A percentile compares a stretch with the other conserved stretches of the same genome.
Conservation (phyloP, 2,797 vertebrate species). For the Arctocebus calabarensis region DNA sequence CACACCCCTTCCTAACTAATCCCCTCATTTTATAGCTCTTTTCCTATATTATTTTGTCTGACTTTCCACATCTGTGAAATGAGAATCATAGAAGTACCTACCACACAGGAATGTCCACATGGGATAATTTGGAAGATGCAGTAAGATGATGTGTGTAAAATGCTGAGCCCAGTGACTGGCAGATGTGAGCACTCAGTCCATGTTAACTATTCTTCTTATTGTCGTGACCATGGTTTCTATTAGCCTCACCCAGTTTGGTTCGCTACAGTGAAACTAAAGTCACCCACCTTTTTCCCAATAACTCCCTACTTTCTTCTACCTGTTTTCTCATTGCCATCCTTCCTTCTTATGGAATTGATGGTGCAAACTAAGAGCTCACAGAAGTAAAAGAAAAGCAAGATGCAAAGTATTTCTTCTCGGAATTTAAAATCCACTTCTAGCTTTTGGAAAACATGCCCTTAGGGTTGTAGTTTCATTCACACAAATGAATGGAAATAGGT, state of each 20-base stretch:
- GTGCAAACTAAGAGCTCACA: background rate
- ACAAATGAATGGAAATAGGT: background rate
- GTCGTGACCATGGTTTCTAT: background rate
- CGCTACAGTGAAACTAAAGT: background rate
- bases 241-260: background rate
- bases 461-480: background rate
- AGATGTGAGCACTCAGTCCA: background rate
- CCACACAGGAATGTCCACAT: background rate
- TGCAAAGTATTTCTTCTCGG: background rate
- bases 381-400: background rate
- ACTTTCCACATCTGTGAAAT: background rate
- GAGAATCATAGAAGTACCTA: too few relatives aligned
- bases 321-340: background rate
- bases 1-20: background rate
- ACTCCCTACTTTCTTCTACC: background rate
- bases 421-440: background rate
- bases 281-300: background rate
- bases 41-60: background rate
- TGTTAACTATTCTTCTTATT: background rate
- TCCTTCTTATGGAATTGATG: background rate
- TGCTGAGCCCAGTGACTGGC: background rate
- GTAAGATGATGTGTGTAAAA: rapidly evolving
- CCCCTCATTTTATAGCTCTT: background rate
- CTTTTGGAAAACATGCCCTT: background rate
- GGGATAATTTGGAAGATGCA: background rate